A percentile compares a stretch with the other conserved stretches of the same genome.
Evolutionary conservation across 2,888 invertebrate species (phyloP).

Genomic region (Drosophila gaucha): DNA sequence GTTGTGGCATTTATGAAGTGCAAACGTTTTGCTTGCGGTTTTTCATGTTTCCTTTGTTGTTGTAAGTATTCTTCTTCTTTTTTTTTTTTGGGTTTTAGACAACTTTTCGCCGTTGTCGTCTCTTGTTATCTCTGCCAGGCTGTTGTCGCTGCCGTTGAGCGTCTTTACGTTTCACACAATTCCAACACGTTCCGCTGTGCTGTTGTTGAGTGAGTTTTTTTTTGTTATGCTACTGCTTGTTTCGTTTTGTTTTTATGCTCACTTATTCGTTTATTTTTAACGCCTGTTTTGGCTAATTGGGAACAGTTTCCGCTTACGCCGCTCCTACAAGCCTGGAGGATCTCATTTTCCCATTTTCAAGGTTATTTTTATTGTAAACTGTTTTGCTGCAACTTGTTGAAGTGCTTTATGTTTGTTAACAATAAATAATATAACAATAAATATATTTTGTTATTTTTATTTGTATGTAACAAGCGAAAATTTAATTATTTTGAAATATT

Average conservation of each 20-base stretch:
- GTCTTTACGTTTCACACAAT: constrained; percentile 69
- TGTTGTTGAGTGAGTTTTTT: constrained; percentile 48
- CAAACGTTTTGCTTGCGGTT: constrained; percentile 83
- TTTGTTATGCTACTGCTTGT: background rate
- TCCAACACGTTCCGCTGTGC: constrained; percentile 81
- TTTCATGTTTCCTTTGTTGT: constrained; percentile 57
- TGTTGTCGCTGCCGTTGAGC: constrained; percentile 46
- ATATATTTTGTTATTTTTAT: too few species aligned
- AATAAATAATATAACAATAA: too few species aligned
- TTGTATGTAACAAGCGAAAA: too few species aligned
- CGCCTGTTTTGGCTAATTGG: constrained; percentile 44
- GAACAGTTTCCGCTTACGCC: constrained; percentile 48
- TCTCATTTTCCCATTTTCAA: constrained; percentile 10
- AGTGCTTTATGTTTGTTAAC: background rate
- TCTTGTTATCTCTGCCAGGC: constrained; percentile 60
- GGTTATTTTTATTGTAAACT: constrained; percentile 23
- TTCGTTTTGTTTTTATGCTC: constrained; percentile 7
- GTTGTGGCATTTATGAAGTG: constrained; percentile 81
- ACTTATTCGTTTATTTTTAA: constrained; percentile 17
- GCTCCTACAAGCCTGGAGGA: constrained; percentile 16
- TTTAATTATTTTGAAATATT: too few species aligned
- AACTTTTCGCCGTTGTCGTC: constrained; percentile 74
- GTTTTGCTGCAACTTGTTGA: constrained; percentile 46
- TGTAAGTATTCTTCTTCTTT: constrained; percentile 19
- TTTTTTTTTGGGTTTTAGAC: constrained; percentile 52